A percentile compares a stretch with the other conserved stretches of the same genome.
Conservation (phyloP, 1,140 invertebrate species). For the Cydia pomonella region DNA sequence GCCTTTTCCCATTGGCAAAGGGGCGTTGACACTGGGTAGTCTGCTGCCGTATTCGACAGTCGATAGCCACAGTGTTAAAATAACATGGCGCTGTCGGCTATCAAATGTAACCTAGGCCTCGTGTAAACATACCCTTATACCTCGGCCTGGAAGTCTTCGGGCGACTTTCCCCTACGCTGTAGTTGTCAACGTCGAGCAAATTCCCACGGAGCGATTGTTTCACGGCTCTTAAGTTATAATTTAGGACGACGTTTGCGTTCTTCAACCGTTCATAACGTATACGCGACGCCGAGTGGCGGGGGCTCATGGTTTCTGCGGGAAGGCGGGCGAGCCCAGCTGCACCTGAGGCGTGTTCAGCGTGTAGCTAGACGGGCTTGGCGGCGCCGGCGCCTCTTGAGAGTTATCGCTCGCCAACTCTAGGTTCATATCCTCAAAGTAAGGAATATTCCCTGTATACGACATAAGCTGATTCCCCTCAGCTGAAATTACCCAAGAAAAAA, state of each 20-base stretch:
- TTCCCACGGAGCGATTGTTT: neutral
- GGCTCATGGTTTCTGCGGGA: constrained; percentile 52
- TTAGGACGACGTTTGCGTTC: neutral
- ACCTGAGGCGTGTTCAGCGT: constrained; percentile 74
- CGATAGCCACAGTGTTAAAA: neutral
- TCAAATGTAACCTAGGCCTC: neutral
- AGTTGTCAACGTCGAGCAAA: neutral
- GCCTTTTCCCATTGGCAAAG: neutral
- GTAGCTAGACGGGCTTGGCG: constrained; percentile 56
- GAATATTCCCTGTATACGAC: constrained; percentile 78
- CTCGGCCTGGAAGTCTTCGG: neutral
- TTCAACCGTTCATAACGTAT: constrained; percentile 1
- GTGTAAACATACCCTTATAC: neutral
- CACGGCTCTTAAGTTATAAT: neutral
- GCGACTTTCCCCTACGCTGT: neutral
- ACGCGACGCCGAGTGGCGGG: constrained; percentile 33
- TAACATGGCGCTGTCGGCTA: constrained; percentile 1
- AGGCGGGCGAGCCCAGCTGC: constrained; percentile 56
- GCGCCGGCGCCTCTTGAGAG: constrained; percentile 52
- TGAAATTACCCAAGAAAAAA: constrained; percentile 74
- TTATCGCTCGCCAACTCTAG: constrained; percentile 67
- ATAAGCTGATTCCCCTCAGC: constrained; percentile 79
- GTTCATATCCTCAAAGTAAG: constrained; percentile 77
- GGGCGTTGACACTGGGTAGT: neutral
- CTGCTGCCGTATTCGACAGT: neutral